phyloP scores from a whole-genome alignment of 2,888 invertebrate species.

The Sialis lutaria region DNA sequence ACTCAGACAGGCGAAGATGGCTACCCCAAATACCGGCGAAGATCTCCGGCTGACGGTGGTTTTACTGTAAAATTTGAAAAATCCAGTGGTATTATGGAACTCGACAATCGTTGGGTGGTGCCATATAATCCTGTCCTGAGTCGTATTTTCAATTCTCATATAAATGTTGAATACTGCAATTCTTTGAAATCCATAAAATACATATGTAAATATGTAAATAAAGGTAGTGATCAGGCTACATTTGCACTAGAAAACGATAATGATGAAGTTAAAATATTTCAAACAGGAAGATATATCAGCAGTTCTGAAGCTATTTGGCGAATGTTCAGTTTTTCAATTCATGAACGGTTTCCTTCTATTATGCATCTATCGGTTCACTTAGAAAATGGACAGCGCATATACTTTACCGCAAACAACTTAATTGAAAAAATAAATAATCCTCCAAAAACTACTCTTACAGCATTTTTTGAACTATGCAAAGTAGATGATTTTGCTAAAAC shows the following conservation, averaged over 20 bases:
- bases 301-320: slow-evolving; percentile 3
- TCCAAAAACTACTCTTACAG: slow-evolving; percentile 15
- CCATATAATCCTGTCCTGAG: slow-evolving; percentile 2
- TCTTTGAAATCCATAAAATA: background rate
- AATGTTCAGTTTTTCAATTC: slow-evolving; percentile 1
- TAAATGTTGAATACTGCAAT: slow-evolving; percentile 2
- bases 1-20: slow-evolving; percentile 11
- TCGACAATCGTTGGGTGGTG: slow-evolving; percentile 4
- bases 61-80: background rate
- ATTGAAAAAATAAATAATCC: slow-evolving; percentile 8
- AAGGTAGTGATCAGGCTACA: slow-evolving; percentile 2
- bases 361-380: slow-evolving; percentile 2
- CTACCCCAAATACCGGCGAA: slow-evolving; percentile 17
- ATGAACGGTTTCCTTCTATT: slow-evolving; percentile 1
- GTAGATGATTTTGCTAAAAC: slow-evolving; percentile 16
- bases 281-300: slow-evolving; percentile 1
- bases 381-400: slow-evolving; percentile 6
- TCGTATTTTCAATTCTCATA: background rate
- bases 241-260: background rate
- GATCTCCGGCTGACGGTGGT: background rate
- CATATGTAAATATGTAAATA: background rate
- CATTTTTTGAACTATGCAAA: slow-evolving; percentile 19
- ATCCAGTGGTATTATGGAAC: background rate
- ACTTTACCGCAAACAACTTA: slow-evolving; percentile 10
- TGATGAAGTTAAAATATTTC: background rate